phyloP scores from a whole-genome alignment of 2,113 vertebrate genomes.

The Heterocephalus glaber region DNA sequence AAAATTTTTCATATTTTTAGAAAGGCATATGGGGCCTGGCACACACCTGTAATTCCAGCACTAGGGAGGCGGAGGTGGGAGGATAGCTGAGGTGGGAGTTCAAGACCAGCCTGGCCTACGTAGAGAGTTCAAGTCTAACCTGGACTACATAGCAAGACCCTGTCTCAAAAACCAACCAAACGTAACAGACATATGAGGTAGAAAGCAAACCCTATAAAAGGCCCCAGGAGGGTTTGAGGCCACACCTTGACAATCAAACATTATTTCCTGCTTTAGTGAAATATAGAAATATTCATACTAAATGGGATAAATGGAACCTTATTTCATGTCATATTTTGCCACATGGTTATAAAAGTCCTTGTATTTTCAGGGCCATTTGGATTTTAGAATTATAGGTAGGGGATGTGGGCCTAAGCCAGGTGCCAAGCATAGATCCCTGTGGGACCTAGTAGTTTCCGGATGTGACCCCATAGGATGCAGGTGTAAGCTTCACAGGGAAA shows the following conservation, averaged over 20 bases:
- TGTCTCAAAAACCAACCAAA: too few relatives aligned
- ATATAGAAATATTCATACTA: background rate
- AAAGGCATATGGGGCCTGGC: background rate
- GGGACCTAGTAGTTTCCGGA: background rate
- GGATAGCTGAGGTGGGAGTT: too few relatives aligned
- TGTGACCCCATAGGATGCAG: background rate
- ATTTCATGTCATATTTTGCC: background rate
- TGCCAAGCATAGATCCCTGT: background rate
- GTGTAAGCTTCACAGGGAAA: background rate
- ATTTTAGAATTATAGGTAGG: background rate
- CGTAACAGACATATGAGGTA: background rate
- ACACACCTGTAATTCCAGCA: too few relatives aligned
- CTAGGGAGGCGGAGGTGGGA: too few relatives aligned
- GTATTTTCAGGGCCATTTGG: background rate
- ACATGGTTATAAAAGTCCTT: background rate
- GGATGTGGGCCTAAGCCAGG: background rate
- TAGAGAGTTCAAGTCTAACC: too few relatives aligned
- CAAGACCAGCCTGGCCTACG: too few relatives aligned
- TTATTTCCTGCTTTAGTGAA: background rate
- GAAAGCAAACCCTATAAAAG: background rate
- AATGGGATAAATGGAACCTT: background rate
- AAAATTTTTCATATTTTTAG: background rate
- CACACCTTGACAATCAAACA: background rate
- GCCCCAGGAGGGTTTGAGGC: background rate
- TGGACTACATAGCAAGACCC: too few relatives aligned